phyloP scores from a whole-genome alignment of 2,888 invertebrate genomes.

The Agriopis leucophaearia region DNA sequence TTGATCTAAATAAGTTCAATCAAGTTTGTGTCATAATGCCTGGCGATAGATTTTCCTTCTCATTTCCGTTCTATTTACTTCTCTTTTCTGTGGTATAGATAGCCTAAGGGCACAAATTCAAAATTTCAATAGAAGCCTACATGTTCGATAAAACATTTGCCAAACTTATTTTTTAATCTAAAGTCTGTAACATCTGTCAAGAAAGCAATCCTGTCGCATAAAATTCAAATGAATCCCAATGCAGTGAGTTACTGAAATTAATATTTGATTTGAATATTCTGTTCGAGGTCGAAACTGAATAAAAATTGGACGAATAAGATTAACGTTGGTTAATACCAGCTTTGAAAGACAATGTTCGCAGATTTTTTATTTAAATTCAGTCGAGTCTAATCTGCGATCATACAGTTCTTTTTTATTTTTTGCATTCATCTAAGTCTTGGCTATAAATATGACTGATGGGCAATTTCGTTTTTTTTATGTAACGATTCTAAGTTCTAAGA shows the following conservation, averaged over 20 bases:
- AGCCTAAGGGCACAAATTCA: neutral
- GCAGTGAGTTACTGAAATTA: slow-evolving; percentile 39
- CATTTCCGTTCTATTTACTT: too few species aligned
- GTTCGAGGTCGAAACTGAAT: slow-evolving; percentile 28
- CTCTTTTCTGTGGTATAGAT: too few species aligned
- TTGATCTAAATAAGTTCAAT: too few species aligned
- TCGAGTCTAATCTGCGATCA: neutral
- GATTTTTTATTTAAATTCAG: slow-evolving; percentile 7
- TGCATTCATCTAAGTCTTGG: neutral
- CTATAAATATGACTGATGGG: too few species aligned
- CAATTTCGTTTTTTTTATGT: too few species aligned
- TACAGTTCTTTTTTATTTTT: slow-evolving; percentile 3
- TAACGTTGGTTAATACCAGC: slow-evolving; percentile 18
- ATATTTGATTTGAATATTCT: slow-evolving; percentile 40
- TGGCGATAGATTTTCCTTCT: too few species aligned
- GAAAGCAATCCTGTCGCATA: slow-evolving; percentile 36
- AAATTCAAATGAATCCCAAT: slow-evolving; percentile 44
- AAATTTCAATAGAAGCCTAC: neutral
- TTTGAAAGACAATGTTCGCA: slow-evolving; percentile 12
- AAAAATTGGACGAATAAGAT: slow-evolving; percentile 29
- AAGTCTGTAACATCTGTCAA: slow-evolving; percentile 41
- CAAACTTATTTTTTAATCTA: slow-evolving; percentile 30
- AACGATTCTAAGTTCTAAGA: too few species aligned
- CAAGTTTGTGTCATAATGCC: too few species aligned
- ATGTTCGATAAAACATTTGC: slow-evolving; percentile 9